Evolutionary conservation across 2,797 vertebrate species (phyloP).

Genomic region (Acestrorhynchus altus): DNA sequence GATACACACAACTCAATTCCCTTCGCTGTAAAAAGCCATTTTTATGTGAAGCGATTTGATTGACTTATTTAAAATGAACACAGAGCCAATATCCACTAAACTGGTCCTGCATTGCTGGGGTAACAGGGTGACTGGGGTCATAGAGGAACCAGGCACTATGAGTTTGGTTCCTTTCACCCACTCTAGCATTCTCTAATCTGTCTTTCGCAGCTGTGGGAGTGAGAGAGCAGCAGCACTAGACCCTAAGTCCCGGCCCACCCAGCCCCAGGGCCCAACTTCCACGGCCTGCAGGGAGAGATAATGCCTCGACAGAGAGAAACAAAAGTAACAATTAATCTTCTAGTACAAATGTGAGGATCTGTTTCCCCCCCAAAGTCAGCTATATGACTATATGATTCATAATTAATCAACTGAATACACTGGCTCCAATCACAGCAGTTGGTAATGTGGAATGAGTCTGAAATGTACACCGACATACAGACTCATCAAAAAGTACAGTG

Average conservation of each 20-base stretch:
- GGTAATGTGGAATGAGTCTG: background rate
- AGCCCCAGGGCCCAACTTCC: slow-evolving; percentile 1
- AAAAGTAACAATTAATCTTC: background rate
- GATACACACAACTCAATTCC: too few species aligned
- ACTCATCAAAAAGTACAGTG: background rate
- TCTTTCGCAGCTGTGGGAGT: slow-evolving; percentile 41
- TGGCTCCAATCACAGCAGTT: background rate
- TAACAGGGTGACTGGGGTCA: slow-evolving; percentile 8
- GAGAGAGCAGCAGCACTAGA: slow-evolving; percentile 1
- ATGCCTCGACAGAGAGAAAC: slow-evolving; percentile 2
- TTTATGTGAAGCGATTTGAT: background rate
- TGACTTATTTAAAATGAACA: background rate
- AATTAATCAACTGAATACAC: background rate
- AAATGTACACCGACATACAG: too few species aligned
- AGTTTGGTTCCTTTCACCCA: background rate
- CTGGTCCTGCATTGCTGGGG: too few species aligned
- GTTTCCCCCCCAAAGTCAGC: background rate
- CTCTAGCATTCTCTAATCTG: slow-evolving; percentile 45
- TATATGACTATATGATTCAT: background rate
- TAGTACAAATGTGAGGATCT: background rate
- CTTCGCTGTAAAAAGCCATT: background rate
- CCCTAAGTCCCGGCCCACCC: background rate
- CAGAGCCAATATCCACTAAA: background rate
- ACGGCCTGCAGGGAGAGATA: slow-evolving; percentile 24
- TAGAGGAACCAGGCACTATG: background rate